Percentiles rank a stretch among this genome's conserved stretches.
Conservation (phyloP, 2,797 vertebrate species). For the Microchirus variegatus region DNA sequence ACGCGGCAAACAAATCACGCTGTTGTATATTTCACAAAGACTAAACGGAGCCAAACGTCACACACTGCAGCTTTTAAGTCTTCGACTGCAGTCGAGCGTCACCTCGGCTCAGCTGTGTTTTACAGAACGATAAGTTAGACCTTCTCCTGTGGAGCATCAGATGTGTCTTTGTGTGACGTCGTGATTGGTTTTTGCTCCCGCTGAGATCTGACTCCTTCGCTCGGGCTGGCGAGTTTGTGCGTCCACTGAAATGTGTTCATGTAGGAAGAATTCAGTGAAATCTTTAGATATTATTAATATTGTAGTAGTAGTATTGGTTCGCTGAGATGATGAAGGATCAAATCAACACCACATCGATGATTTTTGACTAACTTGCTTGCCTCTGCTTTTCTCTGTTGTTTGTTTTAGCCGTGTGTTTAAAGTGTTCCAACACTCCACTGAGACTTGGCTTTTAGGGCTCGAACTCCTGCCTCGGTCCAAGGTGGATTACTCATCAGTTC, state of each 20-base stretch:
- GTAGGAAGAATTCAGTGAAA: conserved; percentile 30
- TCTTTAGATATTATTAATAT: conserved; percentile 7
- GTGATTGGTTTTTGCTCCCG: conserved; percentile 1
- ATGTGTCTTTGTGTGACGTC: background rate
- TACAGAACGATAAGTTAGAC: too few relatives aligned
- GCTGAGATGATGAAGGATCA: conserved; percentile 9
- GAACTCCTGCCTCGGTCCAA: conserved; percentile 49
- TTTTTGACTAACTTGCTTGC: conserved; percentile 1
- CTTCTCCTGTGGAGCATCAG: too few relatives aligned
- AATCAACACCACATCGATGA: background rate
- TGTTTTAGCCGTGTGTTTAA: conserved; percentile 28
- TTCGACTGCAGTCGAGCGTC: too few relatives aligned
- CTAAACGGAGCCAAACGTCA: too few relatives aligned
- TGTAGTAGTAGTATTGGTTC: conserved; percentile 2
- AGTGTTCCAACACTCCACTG: conserved; percentile 31
- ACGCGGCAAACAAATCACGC: too few relatives aligned
- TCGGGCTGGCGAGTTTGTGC: conserved; percentile 22
- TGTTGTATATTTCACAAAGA: too few relatives aligned
- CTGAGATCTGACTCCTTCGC: conserved; percentile 32
- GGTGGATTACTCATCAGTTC: conserved; percentile 66
- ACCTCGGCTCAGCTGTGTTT: too few relatives aligned
- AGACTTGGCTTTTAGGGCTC: conserved; percentile 47
- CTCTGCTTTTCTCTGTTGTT: conserved; percentile 14
- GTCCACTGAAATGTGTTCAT: conserved; percentile 27
- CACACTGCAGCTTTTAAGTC: too few relatives aligned